Percentiles rank a stretch among this genome's conserved stretches.
These are phyloP conservation scores for Melanchra persicariae DNA, from an alignment of 2,888 invertebrate genomes.

Conservation along the genomic window DNA sequence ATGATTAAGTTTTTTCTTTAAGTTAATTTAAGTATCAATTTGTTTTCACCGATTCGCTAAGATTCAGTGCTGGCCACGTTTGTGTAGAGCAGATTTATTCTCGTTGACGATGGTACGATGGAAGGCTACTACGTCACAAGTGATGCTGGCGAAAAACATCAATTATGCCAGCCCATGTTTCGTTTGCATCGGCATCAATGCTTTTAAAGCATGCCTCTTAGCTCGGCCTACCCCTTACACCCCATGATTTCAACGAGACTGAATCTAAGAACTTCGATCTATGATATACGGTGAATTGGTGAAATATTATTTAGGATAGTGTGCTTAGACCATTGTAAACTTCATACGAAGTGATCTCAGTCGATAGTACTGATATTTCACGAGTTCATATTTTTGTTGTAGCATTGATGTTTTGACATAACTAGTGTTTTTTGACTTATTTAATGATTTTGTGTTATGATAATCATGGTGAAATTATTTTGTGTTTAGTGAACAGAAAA, in stretches of 20 bases:
- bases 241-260: constrained; percentile 11
- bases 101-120: background rate
- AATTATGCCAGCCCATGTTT: constrained; percentile 8
- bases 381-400: constrained; percentile 65
- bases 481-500: background rate
- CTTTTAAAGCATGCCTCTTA: constrained; percentile 12
- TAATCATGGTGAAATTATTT: background rate
- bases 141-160: background rate
- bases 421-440: background rate
- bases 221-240: background rate
- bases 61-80: constrained; percentile 33
- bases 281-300: constrained; percentile 14
- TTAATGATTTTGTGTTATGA: background rate
- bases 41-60: constrained; percentile 39
- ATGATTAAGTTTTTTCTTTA: constrained; percentile 41
- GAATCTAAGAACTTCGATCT: constrained; percentile 14
- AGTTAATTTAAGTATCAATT: constrained; percentile 40
- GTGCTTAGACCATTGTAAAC: constrained; percentile 60
- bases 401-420: background rate
- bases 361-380: constrained; percentile 72
- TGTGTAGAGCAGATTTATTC: constrained; percentile 20
- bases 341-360: constrained; percentile 76
- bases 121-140: background rate
- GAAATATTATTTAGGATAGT: constrained; percentile 44
- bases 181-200: constrained; percentile 6